Evolutionary conservation across 92 coral and sea anemone species (phyloP).

Genomic region (Muricea muricata): DNA sequence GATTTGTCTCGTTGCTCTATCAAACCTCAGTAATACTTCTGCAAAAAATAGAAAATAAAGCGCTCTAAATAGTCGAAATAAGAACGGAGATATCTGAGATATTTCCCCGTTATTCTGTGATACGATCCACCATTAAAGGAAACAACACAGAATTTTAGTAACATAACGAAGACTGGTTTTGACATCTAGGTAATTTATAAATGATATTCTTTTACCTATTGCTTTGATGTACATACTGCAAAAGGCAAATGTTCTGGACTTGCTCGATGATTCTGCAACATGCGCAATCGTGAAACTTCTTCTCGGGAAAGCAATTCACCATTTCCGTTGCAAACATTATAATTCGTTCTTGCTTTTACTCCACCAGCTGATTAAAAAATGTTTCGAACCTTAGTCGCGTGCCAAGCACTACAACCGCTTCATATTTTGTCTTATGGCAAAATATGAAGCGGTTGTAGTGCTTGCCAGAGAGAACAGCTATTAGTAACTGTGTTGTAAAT

Average conservation of each 20-base stretch:
- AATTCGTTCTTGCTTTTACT: not conserved
- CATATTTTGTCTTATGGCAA: not conserved
- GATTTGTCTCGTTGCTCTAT: not conserved
- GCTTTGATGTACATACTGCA: slow-evolving; percentile 8
- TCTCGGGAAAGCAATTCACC: slow-evolving; percentile 6
- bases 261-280: slow-evolving; percentile 18
- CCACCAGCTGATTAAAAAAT: not conserved
- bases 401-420: too few relatives aligned
- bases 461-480: slow-evolving; percentile 5
- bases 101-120: too few relatives aligned
- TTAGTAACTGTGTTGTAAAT: too few relatives aligned
- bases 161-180: too few relatives aligned
- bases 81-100: too few relatives aligned
- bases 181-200: too few relatives aligned
- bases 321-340: not conserved
- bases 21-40: not conserved
- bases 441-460: not conserved
- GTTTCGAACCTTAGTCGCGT: not conserved
- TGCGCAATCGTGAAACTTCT: not conserved
- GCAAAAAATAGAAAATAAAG: too few relatives aligned
- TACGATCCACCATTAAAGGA: too few relatives aligned
- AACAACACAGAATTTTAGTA: too few relatives aligned
- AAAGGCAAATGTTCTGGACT: slow-evolving; percentile 26
- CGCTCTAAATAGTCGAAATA: too few relatives aligned
- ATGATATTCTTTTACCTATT: too few relatives aligned